A percentile compares a stretch with the other conserved stretches of the same genome.
These are phyloP conservation scores for Apeira syringaria DNA, from an alignment of 2,888 invertebrate species.

Conservation along the genomic window DNA sequence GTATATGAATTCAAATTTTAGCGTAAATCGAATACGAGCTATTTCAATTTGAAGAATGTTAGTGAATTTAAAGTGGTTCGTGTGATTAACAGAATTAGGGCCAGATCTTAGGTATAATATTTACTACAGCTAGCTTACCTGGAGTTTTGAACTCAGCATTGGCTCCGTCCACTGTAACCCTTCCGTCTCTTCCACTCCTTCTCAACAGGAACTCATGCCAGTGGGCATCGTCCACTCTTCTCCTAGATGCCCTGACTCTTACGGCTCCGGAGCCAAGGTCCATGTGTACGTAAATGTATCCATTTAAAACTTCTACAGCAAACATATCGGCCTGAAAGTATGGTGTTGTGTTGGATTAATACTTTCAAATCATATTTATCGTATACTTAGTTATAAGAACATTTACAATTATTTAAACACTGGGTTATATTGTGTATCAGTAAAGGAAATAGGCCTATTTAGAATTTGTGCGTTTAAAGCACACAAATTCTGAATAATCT, in stretches of 20 bases:
- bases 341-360: background rate
- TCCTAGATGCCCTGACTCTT: conserved; percentile 91
- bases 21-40: too few species aligned
- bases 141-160: conserved; percentile 95
- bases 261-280: conserved; percentile 96
- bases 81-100: too few species aligned
- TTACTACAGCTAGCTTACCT: conserved; percentile 79
- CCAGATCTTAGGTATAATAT: background rate
- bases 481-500: too few species aligned
- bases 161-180: conserved; percentile 94
- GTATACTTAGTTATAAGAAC: too few species aligned
- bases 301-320: conserved; percentile 96
- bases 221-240: conserved; percentile 94
- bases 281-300: conserved; percentile 95
- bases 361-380: too few species aligned
- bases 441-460: too few species aligned
- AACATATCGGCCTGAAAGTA: conserved; percentile 92
- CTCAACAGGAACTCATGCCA: conserved; percentile 96
- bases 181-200: conserved; percentile 91
- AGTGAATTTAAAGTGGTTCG: too few species aligned
- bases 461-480: too few species aligned
- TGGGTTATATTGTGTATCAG: too few species aligned
- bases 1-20: too few species aligned
- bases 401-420: too few species aligned
- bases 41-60: too few species aligned